Conservation (phyloP, 2,888 invertebrate species). For the Atethmia centrago region DNA sequence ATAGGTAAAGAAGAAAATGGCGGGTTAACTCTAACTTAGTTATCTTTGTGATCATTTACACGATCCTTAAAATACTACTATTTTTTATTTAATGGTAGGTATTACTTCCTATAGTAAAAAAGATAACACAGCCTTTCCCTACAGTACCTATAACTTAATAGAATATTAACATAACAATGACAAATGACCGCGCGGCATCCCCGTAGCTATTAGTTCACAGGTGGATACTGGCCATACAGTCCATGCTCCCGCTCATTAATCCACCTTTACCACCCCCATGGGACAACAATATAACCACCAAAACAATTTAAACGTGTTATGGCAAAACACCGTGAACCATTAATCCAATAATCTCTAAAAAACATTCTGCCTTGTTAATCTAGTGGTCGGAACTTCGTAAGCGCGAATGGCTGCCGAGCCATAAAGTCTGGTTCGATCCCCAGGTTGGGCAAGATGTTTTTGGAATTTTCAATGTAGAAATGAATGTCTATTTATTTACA, state of each 20-base stretch:
- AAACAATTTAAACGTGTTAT: constrained; percentile 47
- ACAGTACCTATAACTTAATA: constrained; percentile 22
- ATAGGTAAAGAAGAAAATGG: no score
- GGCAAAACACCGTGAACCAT: constrained; percentile 32
- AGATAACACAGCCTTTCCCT: not conserved
- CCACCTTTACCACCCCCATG: constrained; percentile 35
- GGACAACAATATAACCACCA: constrained; percentile 24
- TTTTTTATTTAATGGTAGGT: not conserved
- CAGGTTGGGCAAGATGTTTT: no score
- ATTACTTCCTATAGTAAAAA: no score
- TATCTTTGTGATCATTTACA: not conserved
- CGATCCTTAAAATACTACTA: not conserved
- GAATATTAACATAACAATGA: constrained; percentile 42
- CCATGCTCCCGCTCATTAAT: constrained; percentile 39
- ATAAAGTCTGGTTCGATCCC: not conserved
- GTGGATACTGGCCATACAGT: constrained; percentile 43
- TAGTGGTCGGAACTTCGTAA: not conserved
- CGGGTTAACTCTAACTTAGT: not conserved
- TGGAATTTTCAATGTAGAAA: not conserved
- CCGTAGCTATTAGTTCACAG: constrained; percentile 47
- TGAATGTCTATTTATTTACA: no score
- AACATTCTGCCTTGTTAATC: not conserved
- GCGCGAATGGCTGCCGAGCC: not conserved
- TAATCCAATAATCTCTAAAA: constrained; percentile 36
- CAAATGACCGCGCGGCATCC: constrained; percentile 33